A percentile compares a stretch with the other conserved stretches of the same genome.
These are phyloP conservation scores for Aphrocallistes beatrix DNA, from an alignment of 37 sponge, comb jelly and placozoan genomes.

Conservation along the genomic window DNA sequence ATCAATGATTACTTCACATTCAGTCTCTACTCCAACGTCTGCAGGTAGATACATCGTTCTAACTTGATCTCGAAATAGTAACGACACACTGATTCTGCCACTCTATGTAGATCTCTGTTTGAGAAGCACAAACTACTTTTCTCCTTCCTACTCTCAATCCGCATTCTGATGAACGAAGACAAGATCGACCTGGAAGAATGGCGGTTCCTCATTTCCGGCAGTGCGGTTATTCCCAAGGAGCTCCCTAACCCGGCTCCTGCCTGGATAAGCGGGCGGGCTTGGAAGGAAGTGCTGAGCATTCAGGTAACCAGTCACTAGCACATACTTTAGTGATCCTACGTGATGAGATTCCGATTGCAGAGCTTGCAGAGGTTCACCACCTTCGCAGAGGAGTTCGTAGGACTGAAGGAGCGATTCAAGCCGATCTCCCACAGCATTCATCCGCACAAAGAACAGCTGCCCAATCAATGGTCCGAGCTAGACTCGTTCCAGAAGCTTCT, in stretches of 20 bases:
- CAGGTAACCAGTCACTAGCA: not conserved
- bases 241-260: slow-evolving; percentile 42
- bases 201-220: slow-evolving; percentile 30
- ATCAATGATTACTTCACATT: slow-evolving; percentile 40
- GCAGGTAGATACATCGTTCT: not conserved
- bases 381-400: slow-evolving; percentile 6
- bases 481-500: slow-evolving; percentile 28
- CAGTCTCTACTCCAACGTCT: not conserved
- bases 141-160: slow-evolving; percentile 33
- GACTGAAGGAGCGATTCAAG: slow-evolving; percentile 11
- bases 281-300: slow-evolving; percentile 26
- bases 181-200: not conserved
- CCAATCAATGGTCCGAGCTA: slow-evolving; percentile 26
- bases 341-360: too few relatives aligned
- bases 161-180: slow-evolving; percentile 24
- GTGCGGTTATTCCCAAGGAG: slow-evolving; percentile 27
- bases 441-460: slow-evolving; percentile 22
- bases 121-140: slow-evolving; percentile 46
- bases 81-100: too few relatives aligned
- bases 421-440: slow-evolving; percentile 18
- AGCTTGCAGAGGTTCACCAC: slow-evolving; percentile 16
- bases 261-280: slow-evolving; percentile 38
- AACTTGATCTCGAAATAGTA: too few relatives aligned
- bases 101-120: slow-evolving; percentile 30
- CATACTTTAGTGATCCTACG: too few relatives aligned